phyloP scores from a whole-genome alignment of 1,140 invertebrate genomes.

The Apis florea region DNA sequence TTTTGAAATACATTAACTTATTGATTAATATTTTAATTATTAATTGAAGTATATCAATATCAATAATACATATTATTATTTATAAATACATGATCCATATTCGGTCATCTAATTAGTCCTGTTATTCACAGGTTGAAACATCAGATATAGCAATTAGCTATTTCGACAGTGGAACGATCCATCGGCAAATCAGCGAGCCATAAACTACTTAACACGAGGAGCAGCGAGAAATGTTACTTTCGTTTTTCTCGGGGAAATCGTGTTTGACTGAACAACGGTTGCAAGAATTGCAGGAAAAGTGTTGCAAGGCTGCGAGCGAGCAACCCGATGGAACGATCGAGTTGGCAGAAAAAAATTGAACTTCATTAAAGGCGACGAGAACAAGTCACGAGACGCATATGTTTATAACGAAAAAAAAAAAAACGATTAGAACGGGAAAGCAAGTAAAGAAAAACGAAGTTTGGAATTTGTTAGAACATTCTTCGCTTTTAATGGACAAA shows the following conservation, averaged over 20 bases:
- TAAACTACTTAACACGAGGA: constrained; percentile 39
- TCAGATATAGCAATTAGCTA: constrained; percentile 10
- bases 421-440: not conserved
- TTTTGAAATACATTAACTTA: not conserved
- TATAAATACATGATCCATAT: too few relatives aligned
- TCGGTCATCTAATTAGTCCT: constrained; percentile 7
- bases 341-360: not conserved
- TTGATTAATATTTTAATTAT: not conserved
- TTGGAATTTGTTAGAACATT: not conserved
- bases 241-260: constrained; percentile 69
- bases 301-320: constrained; percentile 43
- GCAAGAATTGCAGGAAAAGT: constrained; percentile 50
- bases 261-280: constrained; percentile 37
- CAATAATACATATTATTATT: not conserved
- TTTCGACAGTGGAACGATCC: constrained; percentile 10
- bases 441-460: not conserved
- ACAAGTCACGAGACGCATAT: not conserved
- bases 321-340: not conserved
- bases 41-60: not conserved
- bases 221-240: constrained; percentile 61
- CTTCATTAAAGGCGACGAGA: not conserved
- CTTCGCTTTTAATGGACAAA: not conserved
- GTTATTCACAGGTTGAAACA: constrained; percentile 30
- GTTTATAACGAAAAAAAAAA: not conserved
- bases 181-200: constrained; percentile 30